These are phyloP conservation scores for Xestia xanthographa DNA, from an alignment of 2,888 invertebrate species.

Conservation along the genomic window DNA sequence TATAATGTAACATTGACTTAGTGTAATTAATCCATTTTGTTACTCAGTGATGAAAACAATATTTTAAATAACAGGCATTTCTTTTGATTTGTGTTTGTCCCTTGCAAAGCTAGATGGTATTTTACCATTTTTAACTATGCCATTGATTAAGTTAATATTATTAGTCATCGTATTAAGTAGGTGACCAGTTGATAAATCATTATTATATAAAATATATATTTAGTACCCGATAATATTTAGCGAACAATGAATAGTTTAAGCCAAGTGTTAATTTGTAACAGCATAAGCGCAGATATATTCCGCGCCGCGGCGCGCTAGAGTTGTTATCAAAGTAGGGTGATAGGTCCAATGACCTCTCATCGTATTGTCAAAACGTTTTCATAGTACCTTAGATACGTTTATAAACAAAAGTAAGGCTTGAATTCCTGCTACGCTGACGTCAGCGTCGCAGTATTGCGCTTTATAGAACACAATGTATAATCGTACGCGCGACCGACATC, in stretches of 20 bases:
- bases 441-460: too few species aligned
- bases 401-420: constrained; percentile 7
- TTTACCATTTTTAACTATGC: constrained; percentile 60
- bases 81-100: constrained; percentile 55
- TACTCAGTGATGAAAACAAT: constrained; percentile 51
- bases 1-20: constrained; percentile 61
- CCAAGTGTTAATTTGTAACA: constrained; percentile 44
- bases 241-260: constrained; percentile 60
- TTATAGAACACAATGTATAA: too few species aligned
- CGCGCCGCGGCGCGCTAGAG: constrained; percentile 1
- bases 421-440: too few species aligned
- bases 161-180: constrained; percentile 50
- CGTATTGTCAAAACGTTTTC: constrained; percentile 23
- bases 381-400: constrained; percentile 18
- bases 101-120: constrained; percentile 51
- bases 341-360: constrained; percentile 21
- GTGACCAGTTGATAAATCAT: constrained; percentile 54
- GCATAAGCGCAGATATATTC: background rate
- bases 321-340: constrained; percentile 18
- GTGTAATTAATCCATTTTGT: constrained; percentile 58
- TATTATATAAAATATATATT: constrained; percentile 44
- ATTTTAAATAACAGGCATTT: constrained; percentile 61
- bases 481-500: too few species aligned
- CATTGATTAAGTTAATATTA: constrained; percentile 60
- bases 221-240: constrained; percentile 36